Evolutionary conservation across 2,113 vertebrate species (phyloP).

Genomic region (Diadophis punctatus): DNA sequence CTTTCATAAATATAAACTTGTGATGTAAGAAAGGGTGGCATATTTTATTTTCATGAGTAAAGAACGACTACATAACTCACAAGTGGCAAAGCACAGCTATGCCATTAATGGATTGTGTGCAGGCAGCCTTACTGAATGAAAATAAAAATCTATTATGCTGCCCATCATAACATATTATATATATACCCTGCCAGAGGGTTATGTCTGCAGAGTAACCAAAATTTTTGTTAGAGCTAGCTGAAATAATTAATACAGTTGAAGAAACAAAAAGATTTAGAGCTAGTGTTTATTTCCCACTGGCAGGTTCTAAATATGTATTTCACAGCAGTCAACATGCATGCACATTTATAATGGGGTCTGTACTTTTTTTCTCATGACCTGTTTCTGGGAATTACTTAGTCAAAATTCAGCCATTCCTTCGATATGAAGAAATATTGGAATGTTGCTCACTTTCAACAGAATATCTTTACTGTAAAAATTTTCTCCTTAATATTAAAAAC

Average conservation of each 20-base stretch:
- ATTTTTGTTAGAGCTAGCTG: conserved; percentile 50
- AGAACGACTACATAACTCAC: conserved; percentile 60
- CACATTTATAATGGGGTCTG: conserved; percentile 49
- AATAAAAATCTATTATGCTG: conserved; percentile 58
- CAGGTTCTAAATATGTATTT: conserved; percentile 55
- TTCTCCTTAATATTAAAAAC: conserved; percentile 3
- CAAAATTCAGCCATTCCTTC: conserved; percentile 42
- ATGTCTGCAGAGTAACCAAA: conserved; percentile 57
- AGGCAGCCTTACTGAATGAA: conserved; percentile 52
- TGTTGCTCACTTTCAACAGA: conserved; percentile 38
- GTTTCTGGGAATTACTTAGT: conserved; percentile 44
- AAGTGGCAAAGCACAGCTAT: conserved; percentile 56
- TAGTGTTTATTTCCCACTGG: conserved; percentile 52
- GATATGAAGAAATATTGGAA: conserved; percentile 47
- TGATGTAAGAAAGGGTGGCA: conserved; percentile 41
- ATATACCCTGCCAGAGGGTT: conserved; percentile 50
- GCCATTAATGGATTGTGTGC: conserved; percentile 54
- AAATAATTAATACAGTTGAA: conserved; percentile 61
- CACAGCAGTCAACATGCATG: conserved; percentile 48
- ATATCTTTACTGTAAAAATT: conserved; percentile 16
- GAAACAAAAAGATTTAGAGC: conserved; percentile 59
- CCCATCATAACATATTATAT: conserved; percentile 56
- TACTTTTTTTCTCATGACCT: conserved; percentile 27
- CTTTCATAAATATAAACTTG: conserved; percentile 54
- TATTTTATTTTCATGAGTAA: conserved; percentile 65